These are phyloP conservation scores for Leucoma salicis DNA, from an alignment of 2,888 invertebrate genomes.

Conservation along the genomic window DNA sequence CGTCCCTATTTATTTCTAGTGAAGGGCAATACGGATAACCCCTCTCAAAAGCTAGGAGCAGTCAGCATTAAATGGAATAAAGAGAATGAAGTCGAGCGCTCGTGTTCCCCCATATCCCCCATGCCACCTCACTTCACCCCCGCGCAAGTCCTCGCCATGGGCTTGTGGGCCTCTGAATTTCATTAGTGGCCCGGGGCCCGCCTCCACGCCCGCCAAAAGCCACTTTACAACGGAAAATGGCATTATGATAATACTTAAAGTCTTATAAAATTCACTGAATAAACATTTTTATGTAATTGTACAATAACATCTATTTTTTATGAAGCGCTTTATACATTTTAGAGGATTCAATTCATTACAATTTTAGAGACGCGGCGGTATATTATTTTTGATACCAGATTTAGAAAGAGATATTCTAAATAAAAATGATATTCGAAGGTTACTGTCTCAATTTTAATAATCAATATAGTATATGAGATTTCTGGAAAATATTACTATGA, in stretches of 20 bases:
- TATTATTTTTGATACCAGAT: too few species aligned
- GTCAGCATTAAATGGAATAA: conserved; percentile 82
- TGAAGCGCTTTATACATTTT: conserved; percentile 20
- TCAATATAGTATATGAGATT: too few species aligned
- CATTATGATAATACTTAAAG: conserved; percentile 78
- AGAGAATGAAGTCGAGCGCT: conserved; percentile 79
- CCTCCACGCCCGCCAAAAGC: conserved; percentile 67
- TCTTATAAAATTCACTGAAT: conserved; percentile 77
- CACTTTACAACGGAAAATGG: conserved; percentile 80
- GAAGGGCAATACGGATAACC: conserved; percentile 80
- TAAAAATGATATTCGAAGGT: too few species aligned
- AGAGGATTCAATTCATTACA: conserved; percentile 29
- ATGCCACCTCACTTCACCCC: conserved; percentile 17
- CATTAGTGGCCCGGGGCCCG: conserved; percentile 69
- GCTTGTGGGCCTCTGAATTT: conserved; percentile 72
- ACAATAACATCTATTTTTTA: conserved; percentile 56
- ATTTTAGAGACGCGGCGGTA: too few species aligned
- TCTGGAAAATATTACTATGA: too few species aligned
- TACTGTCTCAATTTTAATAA: too few species aligned
- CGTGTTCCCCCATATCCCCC: conserved; percentile 40
- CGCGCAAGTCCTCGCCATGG: conserved; percentile 28
- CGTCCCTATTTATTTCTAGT: conserved; percentile 77
- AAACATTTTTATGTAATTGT: conserved; percentile 76
- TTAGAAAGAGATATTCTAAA: too few species aligned
- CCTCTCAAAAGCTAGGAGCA: conserved; percentile 82